phyloP scores from a whole-genome alignment of 2,113 vertebrate species.

The Mesembrinibis cayennensis region DNA sequence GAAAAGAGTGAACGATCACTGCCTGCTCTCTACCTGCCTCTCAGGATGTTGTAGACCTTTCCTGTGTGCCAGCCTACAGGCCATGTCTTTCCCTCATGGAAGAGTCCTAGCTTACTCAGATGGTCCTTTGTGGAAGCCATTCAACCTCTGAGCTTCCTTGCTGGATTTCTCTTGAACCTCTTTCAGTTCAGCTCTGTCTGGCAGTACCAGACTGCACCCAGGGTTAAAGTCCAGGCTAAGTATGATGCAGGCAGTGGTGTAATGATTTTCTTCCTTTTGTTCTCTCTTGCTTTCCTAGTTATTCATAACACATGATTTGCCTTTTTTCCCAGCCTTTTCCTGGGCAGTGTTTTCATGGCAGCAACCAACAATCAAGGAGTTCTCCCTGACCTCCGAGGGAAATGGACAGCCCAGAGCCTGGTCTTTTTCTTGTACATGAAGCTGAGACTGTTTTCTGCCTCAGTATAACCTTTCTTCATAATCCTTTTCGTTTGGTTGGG shows the following conservation, averaged over 20 bases:
- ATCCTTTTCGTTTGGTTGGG: too few relatives aligned
- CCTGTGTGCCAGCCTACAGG: too few relatives aligned
- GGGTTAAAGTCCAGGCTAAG: neutral
- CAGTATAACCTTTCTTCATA: neutral
- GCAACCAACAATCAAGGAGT: neutral
- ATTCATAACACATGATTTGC: fast-evolving
- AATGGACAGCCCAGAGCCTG: neutral
- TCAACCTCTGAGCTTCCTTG: neutral
- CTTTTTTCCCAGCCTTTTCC: neutral
- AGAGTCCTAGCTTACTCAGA: neutral
- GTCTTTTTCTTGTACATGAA: neutral
- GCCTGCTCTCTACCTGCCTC: neutral
- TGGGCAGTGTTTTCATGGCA: neutral
- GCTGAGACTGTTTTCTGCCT: neutral
- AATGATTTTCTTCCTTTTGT: neutral
- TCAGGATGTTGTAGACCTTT: neutral
- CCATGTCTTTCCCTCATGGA: neutral
- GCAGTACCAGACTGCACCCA: neutral
- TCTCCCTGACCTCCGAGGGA: neutral
- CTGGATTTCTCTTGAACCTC: neutral
- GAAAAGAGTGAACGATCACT: neutral
- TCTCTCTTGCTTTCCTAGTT: neutral
- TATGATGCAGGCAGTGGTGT: neutral
- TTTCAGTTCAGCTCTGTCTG: neutral
- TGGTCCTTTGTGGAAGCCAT: neutral